Evolutionary conservation across 2,113 vertebrate species (phyloP).

Genomic region (Gymnocephalus cernua): DNA sequence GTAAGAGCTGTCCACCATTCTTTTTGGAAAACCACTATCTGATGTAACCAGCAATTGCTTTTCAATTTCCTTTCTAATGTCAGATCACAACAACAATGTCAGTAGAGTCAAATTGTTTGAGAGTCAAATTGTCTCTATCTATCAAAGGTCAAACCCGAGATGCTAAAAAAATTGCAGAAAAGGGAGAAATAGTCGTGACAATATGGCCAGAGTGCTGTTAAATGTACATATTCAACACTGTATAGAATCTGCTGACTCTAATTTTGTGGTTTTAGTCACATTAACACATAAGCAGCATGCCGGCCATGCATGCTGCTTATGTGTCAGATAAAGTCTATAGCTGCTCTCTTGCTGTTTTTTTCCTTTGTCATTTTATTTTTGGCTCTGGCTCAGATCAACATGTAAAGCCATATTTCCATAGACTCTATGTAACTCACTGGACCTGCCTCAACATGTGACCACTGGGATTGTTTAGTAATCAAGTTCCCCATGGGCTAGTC

Average conservation of each 20-base stretch:
- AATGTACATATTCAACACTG: not conserved
- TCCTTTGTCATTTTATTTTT: slow-evolving; percentile 7
- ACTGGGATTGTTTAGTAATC: slow-evolving; percentile 76
- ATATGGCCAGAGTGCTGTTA: not conserved
- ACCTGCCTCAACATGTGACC: slow-evolving; percentile 52
- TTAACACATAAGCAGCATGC: not conserved
- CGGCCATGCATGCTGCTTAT: not conserved
- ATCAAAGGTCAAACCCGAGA: not conserved
- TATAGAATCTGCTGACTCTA: not conserved
- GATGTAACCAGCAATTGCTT: not conserved
- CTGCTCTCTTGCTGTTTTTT: not conserved
- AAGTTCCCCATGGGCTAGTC: slow-evolving; percentile 57
- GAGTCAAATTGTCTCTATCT: not conserved
- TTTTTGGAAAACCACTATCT: not conserved
- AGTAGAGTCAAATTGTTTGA: not conserved
- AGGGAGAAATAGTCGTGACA: not conserved
- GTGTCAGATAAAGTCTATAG: slow-evolving; percentile 7
- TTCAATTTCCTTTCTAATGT: not conserved
- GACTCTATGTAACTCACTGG: slow-evolving; percentile 63
- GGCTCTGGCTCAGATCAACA: slow-evolving; percentile 57
- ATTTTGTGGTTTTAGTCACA: slow-evolving; percentile 14
- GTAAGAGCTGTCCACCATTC: not conserved
- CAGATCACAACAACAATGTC: not conserved
- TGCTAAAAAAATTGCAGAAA: not conserved
- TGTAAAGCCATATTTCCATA: slow-evolving; percentile 44